Percentiles rank a stretch among this genome's conserved stretches.
These are phyloP conservation scores for Chrysocyon brachyurus DNA, from an alignment of 2,797 vertebrate species.

Conservation along the genomic window DNA sequence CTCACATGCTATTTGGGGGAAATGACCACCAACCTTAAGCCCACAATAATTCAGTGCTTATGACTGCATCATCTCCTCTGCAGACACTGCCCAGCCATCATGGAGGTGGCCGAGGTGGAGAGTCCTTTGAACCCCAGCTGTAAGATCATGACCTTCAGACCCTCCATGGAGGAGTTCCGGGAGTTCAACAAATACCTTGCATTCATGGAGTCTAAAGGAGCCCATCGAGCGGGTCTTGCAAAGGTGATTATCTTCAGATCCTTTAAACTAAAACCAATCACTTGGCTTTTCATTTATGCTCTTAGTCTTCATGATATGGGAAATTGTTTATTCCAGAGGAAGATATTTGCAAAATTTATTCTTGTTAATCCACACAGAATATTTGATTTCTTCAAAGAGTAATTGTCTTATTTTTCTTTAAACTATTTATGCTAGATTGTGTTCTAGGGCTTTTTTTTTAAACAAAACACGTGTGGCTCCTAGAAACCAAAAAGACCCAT, in stretches of 20 bases:
- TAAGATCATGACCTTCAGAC: constrained; percentile 99
- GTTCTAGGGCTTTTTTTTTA: not conserved
- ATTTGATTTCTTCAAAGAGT: constrained; percentile 31
- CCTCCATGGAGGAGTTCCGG: constrained; percentile 96
- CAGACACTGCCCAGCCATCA: constrained; percentile 87
- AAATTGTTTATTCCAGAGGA: constrained; percentile 37
- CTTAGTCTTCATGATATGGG: not conserved
- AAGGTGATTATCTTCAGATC: constrained; percentile 91
- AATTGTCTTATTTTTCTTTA: constrained; percentile 28
- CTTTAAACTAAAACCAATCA: not conserved
- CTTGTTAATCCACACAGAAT: not conserved
- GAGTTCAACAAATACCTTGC: constrained; percentile 97
- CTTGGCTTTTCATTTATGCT: constrained; percentile 43
- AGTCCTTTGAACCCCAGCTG: constrained; percentile 94
- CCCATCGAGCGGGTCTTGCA: constrained; percentile 97
- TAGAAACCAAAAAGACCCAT: not conserved
- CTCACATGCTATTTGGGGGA: not conserved
- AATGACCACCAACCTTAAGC: not conserved
- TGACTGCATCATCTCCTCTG: constrained; percentile 41
- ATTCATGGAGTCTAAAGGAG: constrained; percentile 98
- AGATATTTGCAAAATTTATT: constrained; percentile 3
- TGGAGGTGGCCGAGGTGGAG: constrained; percentile 92
- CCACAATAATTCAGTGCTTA: constrained; percentile 20
- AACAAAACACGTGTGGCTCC: not conserved
- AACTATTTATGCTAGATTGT: not conserved